Evolutionary conservation across 2,888 invertebrate species (phyloP), one percentile per base, ranked within the genome.

Genomic region (Glaucopsyche alexis): DNA sequence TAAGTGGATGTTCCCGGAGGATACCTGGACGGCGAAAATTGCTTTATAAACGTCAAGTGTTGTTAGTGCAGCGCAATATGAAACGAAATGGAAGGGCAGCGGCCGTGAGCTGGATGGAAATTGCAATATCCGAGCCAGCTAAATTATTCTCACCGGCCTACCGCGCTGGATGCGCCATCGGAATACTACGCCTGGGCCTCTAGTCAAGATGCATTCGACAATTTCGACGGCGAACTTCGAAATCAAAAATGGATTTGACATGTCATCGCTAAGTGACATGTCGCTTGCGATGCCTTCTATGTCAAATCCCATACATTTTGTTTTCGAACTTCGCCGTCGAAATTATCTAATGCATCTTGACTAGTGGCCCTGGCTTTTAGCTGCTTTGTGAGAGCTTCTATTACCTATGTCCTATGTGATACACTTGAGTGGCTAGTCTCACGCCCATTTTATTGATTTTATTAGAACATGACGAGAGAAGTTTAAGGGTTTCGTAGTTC

Each of bases 71-170:
- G 74, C 76, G 70, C 42, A 76, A 80, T 85, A 87, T 85, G 87
- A 85, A 88, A 85, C 82, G 86, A 84, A 87, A 86, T 87, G 83
- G 86, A 87, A 85, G 82, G 78, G 83, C 84, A 83, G 80, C 78
- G 83, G 81, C 83, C 85, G 84, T 81, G 84, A 84, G 84, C 81
- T 81, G 81, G 83, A 82, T 85, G 87, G 87, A 87, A 89, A 90
- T 89, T 88, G 89, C 88, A 90, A 90, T 90, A 89, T 89, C 87
- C 87, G 83, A 75, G 73, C 74, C 75, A 71, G 73, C 73, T 74
- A 71, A 75, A 83, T 81, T 80, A 76, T 81, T 80, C 80, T 77
- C 83, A 85, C 86, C 75, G 76, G 74, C 71, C 71, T 69, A 71
- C 49, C 66, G 75, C 73, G 74, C 85, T 87, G 78, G 85, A 87